Conservation (phyloP, 2,797 vertebrate genomes). For the Chelon labrosus region DNA sequence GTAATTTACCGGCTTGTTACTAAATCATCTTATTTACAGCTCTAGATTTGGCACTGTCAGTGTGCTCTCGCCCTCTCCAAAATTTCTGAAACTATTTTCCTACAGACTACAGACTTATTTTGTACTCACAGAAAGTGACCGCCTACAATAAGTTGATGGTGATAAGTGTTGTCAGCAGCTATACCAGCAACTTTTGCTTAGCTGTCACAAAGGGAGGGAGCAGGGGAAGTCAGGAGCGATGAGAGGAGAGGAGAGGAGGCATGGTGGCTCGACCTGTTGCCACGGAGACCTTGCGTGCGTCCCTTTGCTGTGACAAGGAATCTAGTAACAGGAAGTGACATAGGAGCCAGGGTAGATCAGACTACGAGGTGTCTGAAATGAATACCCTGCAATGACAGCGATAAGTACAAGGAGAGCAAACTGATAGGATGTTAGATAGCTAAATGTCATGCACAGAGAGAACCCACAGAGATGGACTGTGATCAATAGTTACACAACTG, state of each 20-base stretch:
- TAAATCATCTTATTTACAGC: constrained; percentile 59
- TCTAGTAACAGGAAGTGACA: constrained; percentile 82
- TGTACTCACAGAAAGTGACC: constrained; percentile 4
- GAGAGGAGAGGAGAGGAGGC: constrained; percentile 12
- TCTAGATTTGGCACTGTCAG: constrained; percentile 25
- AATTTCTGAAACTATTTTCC: constrained; percentile 30
- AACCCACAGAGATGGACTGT: constrained; percentile 21
- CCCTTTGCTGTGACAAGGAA: constrained; percentile 71
- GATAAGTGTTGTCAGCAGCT: constrained; percentile 52
- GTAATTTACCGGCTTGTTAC: constrained; percentile 59
- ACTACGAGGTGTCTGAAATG: constrained; percentile 79
- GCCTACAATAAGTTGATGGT: constrained; percentile 28
- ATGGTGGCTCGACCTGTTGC: constrained; percentile 39
- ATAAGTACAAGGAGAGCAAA: constrained; percentile 63
- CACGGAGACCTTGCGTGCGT: constrained; percentile 46
- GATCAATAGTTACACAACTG: constrained; percentile 26
- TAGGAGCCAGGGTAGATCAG: constrained; percentile 71
- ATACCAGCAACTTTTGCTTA: constrained; percentile 8
- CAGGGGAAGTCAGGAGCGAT: constrained; percentile 1
- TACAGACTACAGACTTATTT: constrained; percentile 6
- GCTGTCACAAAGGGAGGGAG: constrained; percentile 31
- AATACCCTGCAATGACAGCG: constrained; percentile 62
- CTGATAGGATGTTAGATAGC: constrained; percentile 70
- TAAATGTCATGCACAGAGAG: constrained; percentile 49
- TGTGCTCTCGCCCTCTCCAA: background rate